Base-by-base conservation (phyloP, 2,797 vertebrate species). In the Falco rusticolus region DNA sequence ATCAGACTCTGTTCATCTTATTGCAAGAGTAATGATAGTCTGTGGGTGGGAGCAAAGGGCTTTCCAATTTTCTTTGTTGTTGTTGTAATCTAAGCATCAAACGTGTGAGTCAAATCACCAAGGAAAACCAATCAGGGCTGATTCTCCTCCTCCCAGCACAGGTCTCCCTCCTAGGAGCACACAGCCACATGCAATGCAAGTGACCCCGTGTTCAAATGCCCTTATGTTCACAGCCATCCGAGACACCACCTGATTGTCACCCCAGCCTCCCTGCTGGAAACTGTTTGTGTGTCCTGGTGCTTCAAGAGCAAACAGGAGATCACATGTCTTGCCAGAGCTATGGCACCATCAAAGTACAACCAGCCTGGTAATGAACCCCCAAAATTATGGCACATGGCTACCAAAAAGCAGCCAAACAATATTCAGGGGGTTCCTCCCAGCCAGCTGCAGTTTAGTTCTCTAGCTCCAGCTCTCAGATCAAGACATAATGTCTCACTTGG, bases 151-250 rank as follows among this genome's bases (percentile, higher is more conserved):
- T 43, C 15, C 43, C 74, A 56, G 43, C 41, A 71, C n/a, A 45
- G 59, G 7, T 68, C 21, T 59, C 61, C 28, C 19, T 63, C 6
- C 20, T 41, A 25, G 45, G 48, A 88, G 68, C 51, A 72, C 79
- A 24, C 12, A 28, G 59, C 17, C 34, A 59, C 48, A 71, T 0
- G 0, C 48, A 34, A 57, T 1, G 0, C 10, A 13, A 21, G 10
- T 34, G 21, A 26, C 13, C 53, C 31, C 2, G 1, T 16, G 66
- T 80, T 66, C 16, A 17, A 72, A 66, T 16, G 34, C 26, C 28
- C 43, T 34, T 21, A 3, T 17, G 60, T 84, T 79, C 57, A 14
- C 17, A n/a, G 60, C 22, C 9, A 0, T 6, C 60, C 63, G 79
- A 78, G n/a, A 41, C 47, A 65, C 25, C 2, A 0, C 33, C 39